Conservation (phyloP, 2,797 vertebrate species). For the Pristis pectinata region DNA sequence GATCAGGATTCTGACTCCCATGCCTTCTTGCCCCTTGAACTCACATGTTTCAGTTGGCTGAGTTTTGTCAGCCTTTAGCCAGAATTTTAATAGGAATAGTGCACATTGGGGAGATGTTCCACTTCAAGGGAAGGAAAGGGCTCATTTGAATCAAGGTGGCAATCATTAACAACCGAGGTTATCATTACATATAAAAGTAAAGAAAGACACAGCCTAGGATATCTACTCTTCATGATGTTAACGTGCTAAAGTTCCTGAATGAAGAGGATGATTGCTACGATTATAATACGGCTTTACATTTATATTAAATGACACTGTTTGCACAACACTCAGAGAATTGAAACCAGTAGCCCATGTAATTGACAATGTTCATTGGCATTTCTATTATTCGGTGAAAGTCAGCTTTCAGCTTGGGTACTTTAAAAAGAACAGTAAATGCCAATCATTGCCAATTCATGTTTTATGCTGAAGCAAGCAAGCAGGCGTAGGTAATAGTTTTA, state of each 20-base stretch:
- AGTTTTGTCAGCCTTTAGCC: background rate
- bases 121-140: background rate
- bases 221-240: background rate
- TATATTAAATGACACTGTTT: background rate
- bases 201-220: background rate
- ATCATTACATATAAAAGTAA: background rate
- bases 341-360: conserved; percentile 6
- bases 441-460: background rate
- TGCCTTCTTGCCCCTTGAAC: background rate
- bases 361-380: background rate
- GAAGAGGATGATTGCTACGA: background rate
- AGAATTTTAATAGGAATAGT: background rate
- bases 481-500: conserved; percentile 16
- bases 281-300: background rate
- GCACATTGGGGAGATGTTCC: background rate
- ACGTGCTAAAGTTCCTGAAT: background rate
- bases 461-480: conserved; percentile 9
- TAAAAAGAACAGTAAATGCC: conserved; percentile 15
- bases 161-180: background rate
- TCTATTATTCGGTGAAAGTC: background rate
- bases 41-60: background rate
- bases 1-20: background rate
- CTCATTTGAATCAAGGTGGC: background rate
- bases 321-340: conserved; percentile 4
- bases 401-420: background rate